Conservation (phyloP, 1,140 invertebrate species). For the Apocrypta bakeri region DNA sequence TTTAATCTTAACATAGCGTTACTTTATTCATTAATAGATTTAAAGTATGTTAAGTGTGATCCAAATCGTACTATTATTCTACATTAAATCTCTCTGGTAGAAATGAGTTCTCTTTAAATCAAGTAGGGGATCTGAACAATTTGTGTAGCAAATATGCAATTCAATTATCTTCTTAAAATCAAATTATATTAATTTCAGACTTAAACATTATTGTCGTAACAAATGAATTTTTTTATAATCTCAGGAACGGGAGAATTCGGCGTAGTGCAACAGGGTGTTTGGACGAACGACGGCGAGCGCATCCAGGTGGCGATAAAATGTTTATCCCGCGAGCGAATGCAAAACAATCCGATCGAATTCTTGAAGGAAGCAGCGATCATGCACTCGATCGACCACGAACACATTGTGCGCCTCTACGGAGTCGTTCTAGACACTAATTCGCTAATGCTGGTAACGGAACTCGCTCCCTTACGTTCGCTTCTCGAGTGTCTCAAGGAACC, state of each 20-base stretch:
- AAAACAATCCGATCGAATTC: conserved; percentile 96
- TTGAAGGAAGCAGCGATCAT: conserved; percentile 98
- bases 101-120: too few relatives aligned
- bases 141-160: too few relatives aligned
- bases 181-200: too few relatives aligned
- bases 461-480: conserved; percentile 94
- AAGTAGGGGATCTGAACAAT: too few relatives aligned
- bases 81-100: too few relatives aligned
- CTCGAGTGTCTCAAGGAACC: conserved; percentile 97
- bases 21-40: too few relatives aligned
- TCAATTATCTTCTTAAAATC: too few relatives aligned
- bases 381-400: conserved; percentile 97
- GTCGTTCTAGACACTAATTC: conserved; percentile 96
- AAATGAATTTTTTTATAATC: neutral
- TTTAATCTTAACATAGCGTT: too few relatives aligned
- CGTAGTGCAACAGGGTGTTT: conserved; percentile 97
- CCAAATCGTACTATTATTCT: too few relatives aligned
- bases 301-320: conserved; percentile 99
- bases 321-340: conserved; percentile 93
- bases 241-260: conserved; percentile 96
- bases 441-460: conserved; percentile 96
- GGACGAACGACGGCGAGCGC: conserved; percentile 95
- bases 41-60: too few relatives aligned
- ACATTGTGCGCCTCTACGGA: conserved; percentile 97
- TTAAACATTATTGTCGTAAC: too few relatives aligned